Conservation (phyloP, 2,113 vertebrate species). For the Hippocampus comes region DNA sequence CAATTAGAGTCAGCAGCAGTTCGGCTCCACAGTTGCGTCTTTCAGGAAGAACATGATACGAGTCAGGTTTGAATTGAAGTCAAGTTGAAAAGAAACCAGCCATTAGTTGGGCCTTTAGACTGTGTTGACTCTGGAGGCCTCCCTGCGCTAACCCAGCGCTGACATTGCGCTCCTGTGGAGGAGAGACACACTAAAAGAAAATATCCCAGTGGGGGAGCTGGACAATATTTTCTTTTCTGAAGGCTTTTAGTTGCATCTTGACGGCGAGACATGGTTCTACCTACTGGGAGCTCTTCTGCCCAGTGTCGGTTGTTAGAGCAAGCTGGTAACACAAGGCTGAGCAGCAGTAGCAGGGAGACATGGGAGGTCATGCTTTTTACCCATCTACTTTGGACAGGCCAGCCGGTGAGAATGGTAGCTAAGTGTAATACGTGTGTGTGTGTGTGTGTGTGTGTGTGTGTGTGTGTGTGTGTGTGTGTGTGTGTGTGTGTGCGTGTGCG, state of each 20-base stretch:
- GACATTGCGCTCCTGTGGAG: conserved; percentile 33
- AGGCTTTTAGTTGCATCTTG: conserved; percentile 44
- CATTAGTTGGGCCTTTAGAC: neutral
- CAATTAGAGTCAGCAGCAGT: conserved; percentile 6
- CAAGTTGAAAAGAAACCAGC: neutral
- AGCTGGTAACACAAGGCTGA: conserved; percentile 58
- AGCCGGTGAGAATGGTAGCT: conserved; percentile 30
- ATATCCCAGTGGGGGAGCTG: conserved; percentile 37
- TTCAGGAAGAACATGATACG: neutral
- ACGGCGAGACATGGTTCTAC: conserved; percentile 48
- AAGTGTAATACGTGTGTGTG: conserved; percentile 12
- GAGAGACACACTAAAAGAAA: conserved; percentile 26
- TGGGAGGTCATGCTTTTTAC: conserved; percentile 45
- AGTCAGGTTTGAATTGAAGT: conserved; percentile 11
- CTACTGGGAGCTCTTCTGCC: conserved; percentile 34
- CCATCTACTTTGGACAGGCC: conserved; percentile 44
- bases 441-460: conserved; percentile 6
- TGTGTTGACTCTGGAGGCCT: conserved; percentile 23
- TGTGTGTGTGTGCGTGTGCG: too few relatives aligned
- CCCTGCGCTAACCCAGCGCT: conserved; percentile 28
- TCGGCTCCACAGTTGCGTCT: neutral
- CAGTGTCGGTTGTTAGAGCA: conserved; percentile 50
- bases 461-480: neutral
- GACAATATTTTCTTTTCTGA: conserved; percentile 35
- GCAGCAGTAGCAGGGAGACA: conserved; percentile 24